phyloP scores from a whole-genome alignment of 2,797 vertebrate species.

The Enoplosus armatus region DNA sequence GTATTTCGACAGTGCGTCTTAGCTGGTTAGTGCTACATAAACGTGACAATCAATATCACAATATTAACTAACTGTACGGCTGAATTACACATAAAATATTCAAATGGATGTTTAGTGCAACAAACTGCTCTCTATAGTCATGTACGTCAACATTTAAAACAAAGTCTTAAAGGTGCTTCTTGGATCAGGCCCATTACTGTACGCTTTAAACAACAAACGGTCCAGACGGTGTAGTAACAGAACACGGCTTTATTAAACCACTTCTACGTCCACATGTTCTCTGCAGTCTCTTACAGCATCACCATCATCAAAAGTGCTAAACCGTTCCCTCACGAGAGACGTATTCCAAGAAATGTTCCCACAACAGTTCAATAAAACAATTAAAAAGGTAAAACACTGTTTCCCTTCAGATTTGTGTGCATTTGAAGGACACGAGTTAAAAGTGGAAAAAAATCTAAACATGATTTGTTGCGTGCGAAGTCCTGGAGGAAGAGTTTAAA shows the following conservation, averaged over 20 bases:
- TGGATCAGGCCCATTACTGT: neutral
- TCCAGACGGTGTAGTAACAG: conserved; percentile 29
- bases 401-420: conserved; percentile 44
- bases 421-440: conserved; percentile 32
- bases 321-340: conserved; percentile 59
- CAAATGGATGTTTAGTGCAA: neutral
- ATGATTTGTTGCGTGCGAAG: conserved; percentile 41
- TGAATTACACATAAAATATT: neutral
- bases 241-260: conserved; percentile 78
- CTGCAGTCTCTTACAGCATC: conserved; percentile 64
- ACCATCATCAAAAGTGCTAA: conserved; percentile 65
- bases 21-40: neutral
- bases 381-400: neutral
- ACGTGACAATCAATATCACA: neutral
- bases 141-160: neutral
- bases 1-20: neutral
- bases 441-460: neutral
- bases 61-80: neutral
- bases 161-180: too few relatives aligned
- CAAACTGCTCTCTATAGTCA: neutral
- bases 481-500: neutral
- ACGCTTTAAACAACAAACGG: neutral
- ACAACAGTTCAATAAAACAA: conserved; percentile 31
- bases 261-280: conserved; percentile 65
- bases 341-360: conserved; percentile 34